These are phyloP conservation scores for Etheostoma nigrum DNA, from an alignment of 2,797 vertebrate genomes.

Conservation along the genomic window DNA sequence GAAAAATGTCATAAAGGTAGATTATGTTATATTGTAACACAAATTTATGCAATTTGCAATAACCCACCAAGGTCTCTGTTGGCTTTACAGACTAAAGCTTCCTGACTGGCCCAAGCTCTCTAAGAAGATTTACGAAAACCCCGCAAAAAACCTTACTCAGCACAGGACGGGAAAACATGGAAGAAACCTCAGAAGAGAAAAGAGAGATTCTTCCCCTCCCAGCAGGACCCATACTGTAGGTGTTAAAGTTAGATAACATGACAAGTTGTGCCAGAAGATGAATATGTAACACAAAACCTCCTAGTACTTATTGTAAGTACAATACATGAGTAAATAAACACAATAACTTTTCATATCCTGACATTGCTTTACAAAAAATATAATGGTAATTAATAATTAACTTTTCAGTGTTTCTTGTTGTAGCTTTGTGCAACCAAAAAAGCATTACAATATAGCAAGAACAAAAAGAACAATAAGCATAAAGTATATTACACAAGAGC, in stretches of 20 bases:
- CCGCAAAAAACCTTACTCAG: not conserved
- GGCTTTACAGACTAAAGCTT: constrained; percentile 1
- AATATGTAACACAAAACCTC: not conserved
- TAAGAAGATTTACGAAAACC: not conserved
- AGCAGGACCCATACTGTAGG: not conserved
- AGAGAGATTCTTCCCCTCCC: not conserved
- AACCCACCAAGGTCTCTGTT: not conserved
- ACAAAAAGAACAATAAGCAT: not conserved
- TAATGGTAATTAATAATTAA: not conserved
- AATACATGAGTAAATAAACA: too few relatives aligned
- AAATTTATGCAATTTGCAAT: not conserved
- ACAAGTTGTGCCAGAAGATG: not conserved
- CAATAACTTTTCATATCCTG: too few relatives aligned
- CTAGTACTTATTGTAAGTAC: too few relatives aligned
- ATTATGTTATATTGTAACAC: not conserved
- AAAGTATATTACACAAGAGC: not conserved
- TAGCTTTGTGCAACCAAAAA: not conserved
- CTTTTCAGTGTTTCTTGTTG: not conserved
- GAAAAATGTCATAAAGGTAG: not conserved
- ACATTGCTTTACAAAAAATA: not conserved
- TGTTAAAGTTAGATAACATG: not conserved
- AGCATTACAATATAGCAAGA: not conserved
- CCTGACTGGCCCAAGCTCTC: not conserved
- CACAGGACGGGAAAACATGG: not conserved
- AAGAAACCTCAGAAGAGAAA: not conserved